phyloP scores from a whole-genome alignment of 2,113 vertebrate species.

The Nettapus auritus region DNA sequence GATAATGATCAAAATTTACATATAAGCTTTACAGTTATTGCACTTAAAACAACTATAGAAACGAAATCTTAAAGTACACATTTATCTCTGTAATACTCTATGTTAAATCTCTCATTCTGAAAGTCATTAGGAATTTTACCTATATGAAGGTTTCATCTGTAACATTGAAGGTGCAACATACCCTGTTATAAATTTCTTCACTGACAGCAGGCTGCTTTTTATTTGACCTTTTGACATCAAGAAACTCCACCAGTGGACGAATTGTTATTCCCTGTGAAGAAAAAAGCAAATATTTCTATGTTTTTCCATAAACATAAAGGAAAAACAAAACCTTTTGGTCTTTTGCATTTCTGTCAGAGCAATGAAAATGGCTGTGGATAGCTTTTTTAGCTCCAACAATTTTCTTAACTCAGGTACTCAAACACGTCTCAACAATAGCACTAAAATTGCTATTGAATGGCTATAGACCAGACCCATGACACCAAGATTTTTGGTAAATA shows the following conservation, averaged over 20 bases:
- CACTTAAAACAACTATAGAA: background rate
- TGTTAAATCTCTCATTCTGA: background rate
- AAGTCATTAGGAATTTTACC: background rate
- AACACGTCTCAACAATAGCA: background rate
- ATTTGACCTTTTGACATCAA: conserved; percentile 93
- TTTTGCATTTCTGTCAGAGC: background rate
- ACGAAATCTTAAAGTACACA: background rate
- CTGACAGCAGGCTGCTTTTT: conserved; percentile 91
- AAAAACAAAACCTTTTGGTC: background rate
- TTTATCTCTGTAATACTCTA: background rate
- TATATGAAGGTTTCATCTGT: background rate
- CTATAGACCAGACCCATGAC: background rate
- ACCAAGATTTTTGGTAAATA: background rate
- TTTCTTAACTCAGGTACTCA: background rate
- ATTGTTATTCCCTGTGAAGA: conserved; percentile 91
- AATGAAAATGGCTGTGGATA: background rate
- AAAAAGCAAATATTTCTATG: background rate
- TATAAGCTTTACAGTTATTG: background rate
- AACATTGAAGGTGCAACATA: conserved; percentile 62
- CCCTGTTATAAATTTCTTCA: conserved; percentile 92
- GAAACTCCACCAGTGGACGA: conserved; percentile 91
- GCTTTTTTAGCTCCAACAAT: background rate
- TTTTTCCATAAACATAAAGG: background rate
- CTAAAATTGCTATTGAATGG: background rate
- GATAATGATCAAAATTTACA: background rate